These are phyloP conservation scores for Notechis scutatus DNA, from an alignment of 2,113 vertebrate genomes.

Conservation along the genomic window DNA sequence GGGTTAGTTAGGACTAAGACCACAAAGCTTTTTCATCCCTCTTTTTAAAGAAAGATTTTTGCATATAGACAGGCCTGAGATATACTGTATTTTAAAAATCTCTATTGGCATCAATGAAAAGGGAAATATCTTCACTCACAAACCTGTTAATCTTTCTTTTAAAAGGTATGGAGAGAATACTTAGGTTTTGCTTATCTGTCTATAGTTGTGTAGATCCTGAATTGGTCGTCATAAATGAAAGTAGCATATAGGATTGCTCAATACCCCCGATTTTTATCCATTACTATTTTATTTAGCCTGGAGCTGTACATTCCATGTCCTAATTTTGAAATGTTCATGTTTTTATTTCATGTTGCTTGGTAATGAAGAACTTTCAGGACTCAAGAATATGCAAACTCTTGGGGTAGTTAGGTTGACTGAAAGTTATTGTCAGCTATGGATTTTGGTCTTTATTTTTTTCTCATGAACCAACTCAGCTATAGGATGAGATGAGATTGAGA, in stretches of 20 bases:
- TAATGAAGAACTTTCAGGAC: background rate
- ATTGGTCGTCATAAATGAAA: background rate
- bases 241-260: background rate
- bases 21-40: background rate
- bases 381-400: background rate
- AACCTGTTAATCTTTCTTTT: background rate
- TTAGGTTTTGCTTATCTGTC: background rate
- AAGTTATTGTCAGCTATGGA: background rate
- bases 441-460: background rate
- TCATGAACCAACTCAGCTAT: background rate
- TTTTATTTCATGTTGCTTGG: background rate
- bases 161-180: background rate
- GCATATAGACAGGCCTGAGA: background rate
- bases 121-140: background rate
- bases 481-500: no score
- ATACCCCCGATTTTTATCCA: background rate
- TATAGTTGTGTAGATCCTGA: background rate
- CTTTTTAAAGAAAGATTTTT: background rate
- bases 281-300: background rate
- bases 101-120: background rate
- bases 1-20: background rate
- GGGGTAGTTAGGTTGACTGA: background rate
- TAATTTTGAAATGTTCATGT: background rate
- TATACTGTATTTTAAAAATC: background rate
- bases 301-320: background rate